Evolutionary conservation across 2,797 vertebrate genomes (phyloP).

Genomic region (Brachyalestes nurse): DNA sequence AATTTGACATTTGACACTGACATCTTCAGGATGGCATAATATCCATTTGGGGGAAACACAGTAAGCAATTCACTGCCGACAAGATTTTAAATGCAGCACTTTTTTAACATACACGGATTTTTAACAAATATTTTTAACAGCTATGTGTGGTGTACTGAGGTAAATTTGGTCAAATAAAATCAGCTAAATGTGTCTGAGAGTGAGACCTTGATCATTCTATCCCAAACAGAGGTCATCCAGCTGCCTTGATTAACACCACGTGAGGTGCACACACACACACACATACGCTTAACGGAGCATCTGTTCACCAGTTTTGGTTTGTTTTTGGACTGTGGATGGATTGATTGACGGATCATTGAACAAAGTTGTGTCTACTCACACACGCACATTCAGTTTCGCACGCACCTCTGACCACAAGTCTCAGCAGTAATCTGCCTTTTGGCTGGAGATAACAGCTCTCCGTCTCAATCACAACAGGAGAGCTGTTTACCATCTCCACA

Average conservation of each 20-base stretch:
- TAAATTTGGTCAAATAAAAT: not conserved
- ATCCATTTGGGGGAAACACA: not conserved
- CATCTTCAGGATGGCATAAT: too few species aligned
- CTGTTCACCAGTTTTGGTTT: not conserved
- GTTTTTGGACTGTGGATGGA: not conserved
- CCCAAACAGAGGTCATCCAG: conserved; percentile 17
- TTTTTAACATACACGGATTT: not conserved
- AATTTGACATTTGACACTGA: too few species aligned
- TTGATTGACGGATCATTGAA: conserved; percentile 10
- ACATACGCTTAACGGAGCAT: not conserved
- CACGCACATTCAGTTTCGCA: conserved; percentile 47
- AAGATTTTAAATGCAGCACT: not conserved
- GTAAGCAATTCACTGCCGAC: too few species aligned
- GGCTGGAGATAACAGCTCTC: conserved; percentile 64
- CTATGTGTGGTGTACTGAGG: not conserved
- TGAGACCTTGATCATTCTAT: conserved; percentile 6
- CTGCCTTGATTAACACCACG: conserved; percentile 28
- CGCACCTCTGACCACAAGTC: conserved; percentile 45
- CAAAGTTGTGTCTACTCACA: conserved; percentile 31
- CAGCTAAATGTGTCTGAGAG: not conserved
- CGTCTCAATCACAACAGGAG: conserved; percentile 42
- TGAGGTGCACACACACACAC: not conserved
- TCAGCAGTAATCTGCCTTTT: conserved; percentile 71
- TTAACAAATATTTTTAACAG: not conserved
- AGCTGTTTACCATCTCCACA: not conserved